Base-by-base conservation (phyloP, 2,797 vertebrate genomes). In the Moxostoma hubbsi region DNA sequence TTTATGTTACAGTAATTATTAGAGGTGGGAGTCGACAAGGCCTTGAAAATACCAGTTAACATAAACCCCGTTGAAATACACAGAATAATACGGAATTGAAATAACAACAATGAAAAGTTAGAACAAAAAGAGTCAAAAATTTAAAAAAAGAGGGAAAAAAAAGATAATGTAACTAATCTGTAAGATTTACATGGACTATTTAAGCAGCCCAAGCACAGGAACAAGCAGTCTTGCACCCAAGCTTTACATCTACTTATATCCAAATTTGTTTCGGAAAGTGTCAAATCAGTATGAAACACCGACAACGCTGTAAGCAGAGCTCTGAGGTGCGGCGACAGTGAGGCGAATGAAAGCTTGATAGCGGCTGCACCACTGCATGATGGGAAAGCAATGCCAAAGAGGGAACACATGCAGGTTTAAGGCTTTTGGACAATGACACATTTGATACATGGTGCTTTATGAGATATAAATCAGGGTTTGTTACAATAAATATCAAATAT, bases 331-430 rank as follows among this genome's bases (percentile, higher is more conserved):
- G 54, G 10, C 9, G 18, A 62, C 51, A 43, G 9, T 47, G 45
- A 49, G 58, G 12, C 12, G 43, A 36, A 10, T 49, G 64, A 66
- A 24, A 57, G 74, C 62, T 58, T 63, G 58, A 46, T 12, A 47
- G 51, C 43, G 45, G 77, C 61, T n/a, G 46, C 65, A 43, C n/a
- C 36, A 6, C 5, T 13, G 74, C 68, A 73, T 58, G 75, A 67
- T 73, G 75, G 74, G 54, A 72, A 61, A 72, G 68, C 77, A 79
- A 73, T 54, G 53, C 36, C 55, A 75, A 57, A 69, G 62, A 58
- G 69, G 24, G 13, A 6, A 70, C 6, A 57, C 69, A 73, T 82
- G 81, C 81, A 73, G 54, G 47, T 53, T 9, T 7, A 16, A 51
- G 54, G 24, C 8, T 59, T 59, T 16, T 46, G 59, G 1, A 54